phyloP scores from a whole-genome alignment of 92 coral and sea anemone species.

The Paramuricea clavata region DNA sequence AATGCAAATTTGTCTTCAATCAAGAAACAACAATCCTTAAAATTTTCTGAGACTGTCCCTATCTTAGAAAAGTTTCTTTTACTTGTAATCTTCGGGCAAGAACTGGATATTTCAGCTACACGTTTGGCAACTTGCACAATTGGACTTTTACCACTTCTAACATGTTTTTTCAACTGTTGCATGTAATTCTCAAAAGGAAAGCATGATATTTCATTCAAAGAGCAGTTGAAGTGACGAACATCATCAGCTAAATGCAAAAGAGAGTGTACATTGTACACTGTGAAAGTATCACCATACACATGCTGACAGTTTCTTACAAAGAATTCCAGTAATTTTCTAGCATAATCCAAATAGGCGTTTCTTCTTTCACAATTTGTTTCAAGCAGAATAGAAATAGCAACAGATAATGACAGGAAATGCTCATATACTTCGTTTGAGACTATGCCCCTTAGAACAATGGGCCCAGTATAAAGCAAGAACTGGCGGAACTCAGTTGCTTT shows the following conservation, averaged over 20 bases:
- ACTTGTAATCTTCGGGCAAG: not conserved
- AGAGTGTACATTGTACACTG: conserved; percentile 22
- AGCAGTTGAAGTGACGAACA: not conserved
- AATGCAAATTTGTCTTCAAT: not conserved
- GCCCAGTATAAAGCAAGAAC: conserved; percentile 10
- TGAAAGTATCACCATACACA: not conserved
- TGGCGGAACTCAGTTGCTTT: conserved; percentile 6
- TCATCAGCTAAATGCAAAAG: conserved; percentile 13
- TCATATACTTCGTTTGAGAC: not conserved
- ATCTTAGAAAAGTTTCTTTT: not conserved
- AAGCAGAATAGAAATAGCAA: not conserved
- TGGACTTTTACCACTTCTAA: not conserved
- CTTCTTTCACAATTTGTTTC: not conserved
- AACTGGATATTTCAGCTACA: not conserved
- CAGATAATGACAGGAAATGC: not conserved
- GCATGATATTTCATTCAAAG: conserved; percentile 19
- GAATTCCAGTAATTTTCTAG: not conserved
- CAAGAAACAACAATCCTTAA: not conserved
- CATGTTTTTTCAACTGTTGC: no score
- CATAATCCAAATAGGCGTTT: not conserved
- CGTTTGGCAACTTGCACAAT: not conserved
- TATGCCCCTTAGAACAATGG: not conserved
- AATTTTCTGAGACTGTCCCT: not conserved
- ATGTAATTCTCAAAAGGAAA: no score
- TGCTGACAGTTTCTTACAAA: not conserved